These are phyloP conservation scores for Triplophysa dalaica DNA, from an alignment of 2,113 vertebrate genomes.

Conservation along the genomic window DNA sequence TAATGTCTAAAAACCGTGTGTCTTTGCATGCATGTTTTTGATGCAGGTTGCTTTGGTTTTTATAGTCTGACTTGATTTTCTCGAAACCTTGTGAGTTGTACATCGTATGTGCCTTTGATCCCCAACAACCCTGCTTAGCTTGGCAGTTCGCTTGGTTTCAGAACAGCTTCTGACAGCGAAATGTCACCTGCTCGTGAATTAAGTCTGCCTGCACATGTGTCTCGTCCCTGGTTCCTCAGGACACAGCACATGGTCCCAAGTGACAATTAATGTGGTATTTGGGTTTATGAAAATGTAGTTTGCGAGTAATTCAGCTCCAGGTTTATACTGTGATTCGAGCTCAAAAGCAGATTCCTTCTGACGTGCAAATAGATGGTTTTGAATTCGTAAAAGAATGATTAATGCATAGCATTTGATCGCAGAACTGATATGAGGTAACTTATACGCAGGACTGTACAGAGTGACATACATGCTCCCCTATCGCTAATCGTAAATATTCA, in stretches of 20 bases:
- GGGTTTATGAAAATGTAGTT: neutral
- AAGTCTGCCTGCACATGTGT: slow-evolving; percentile 7
- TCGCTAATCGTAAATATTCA: too few relatives aligned
- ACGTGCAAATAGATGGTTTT: neutral
- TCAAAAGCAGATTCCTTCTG: neutral
- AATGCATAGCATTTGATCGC: neutral
- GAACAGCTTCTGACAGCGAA: neutral
- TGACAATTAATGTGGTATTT: neutral
- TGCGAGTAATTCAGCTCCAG: neutral
- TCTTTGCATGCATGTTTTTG: too few relatives aligned
- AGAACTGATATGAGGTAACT: neutral
- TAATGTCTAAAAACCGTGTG: too few relatives aligned
- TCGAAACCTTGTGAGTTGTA: too few relatives aligned
- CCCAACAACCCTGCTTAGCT: neutral
- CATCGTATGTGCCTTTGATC: neutral
- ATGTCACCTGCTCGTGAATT: slow-evolving; percentile 21
- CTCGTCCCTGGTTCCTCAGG: neutral
- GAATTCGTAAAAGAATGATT: neutral
- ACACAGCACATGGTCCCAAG: slow-evolving; percentile 5
- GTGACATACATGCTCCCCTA: too few relatives aligned
- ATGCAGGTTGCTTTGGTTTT: too few relatives aligned
- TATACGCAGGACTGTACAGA: neutral
- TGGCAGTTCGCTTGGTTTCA: neutral
- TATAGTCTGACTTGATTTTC: too few relatives aligned
- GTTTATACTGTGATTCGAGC: neutral